Evolutionary conservation across 2,797 vertebrate species (phyloP), one percentile per base, ranked within the genome.

Genomic region (Brachyalestes nurse): DNA sequence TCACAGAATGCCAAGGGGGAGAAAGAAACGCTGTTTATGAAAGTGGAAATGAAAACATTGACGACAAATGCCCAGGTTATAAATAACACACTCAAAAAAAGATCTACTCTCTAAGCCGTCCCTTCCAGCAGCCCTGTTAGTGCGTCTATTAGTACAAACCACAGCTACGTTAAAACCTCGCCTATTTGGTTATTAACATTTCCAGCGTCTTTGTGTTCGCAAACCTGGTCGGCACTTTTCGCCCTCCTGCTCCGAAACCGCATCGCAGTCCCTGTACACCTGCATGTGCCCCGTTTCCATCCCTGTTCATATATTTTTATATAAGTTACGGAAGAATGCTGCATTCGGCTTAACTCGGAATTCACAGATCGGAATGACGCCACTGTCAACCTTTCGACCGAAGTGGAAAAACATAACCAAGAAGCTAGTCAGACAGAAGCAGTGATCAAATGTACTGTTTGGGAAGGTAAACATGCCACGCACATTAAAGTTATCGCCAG

Each of bases 41-140:
- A 82, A 82, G 76, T 19, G 64, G 77, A 77, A 82, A 86, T 69
- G 71, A 83, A 89, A 87, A 86, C 69, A 85, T 85, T 38, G 53
- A 86, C 79, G 71, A 87, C 82, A 91, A 90, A 93, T 79, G 88
- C 88, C 89, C 88, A 23, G 84, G 84, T 91, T 92, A 92, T 93
- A 93, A 93, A 94, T 92, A 87, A 88, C 77, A 91, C 80, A 86
- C 77, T 83, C 71, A 65, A 60, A 86, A 88, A 75, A 82, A 81
- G 58, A 85, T 74, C n/a, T 10, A 9, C 0, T 51, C 83, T 64
- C 13, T 25, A 87, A 77, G 72, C 77, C 82, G 75, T 80, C 82
- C 45, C 72, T 72, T 66, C 86, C 82, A 53, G 75, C 17, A 49
- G 79, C 67, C 42, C 66, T 23, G 83, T 91, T 91, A 89, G 88